phyloP scores from a whole-genome alignment of 1,140 invertebrate genomes.

The Macrosteles quadrilineatus region DNA sequence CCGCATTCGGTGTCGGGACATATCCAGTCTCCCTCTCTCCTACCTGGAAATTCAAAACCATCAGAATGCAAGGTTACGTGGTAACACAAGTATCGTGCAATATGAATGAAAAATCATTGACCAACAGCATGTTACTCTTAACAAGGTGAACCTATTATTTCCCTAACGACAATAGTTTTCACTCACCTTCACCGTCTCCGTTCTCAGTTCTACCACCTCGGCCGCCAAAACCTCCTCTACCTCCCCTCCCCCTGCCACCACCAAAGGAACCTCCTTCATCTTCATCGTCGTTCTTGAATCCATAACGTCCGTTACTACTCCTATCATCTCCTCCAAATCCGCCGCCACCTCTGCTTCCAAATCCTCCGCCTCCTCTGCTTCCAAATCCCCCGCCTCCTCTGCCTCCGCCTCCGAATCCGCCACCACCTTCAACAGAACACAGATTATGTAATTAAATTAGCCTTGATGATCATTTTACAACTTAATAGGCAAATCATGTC shows the following conservation, averaged over 20 bases:
- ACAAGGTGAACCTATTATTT: no score
- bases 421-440: background rate
- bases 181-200: constrained; percentile 2
- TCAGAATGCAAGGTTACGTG: no score
- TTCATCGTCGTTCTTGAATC: no score
- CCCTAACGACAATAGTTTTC: no score
- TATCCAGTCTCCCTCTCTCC: constrained; percentile 5
- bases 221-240: no score
- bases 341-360: background rate
- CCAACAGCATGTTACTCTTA: no score
- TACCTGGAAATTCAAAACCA: background rate
- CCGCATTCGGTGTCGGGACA: constrained; percentile 12
- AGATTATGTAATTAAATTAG: no score
- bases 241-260: constrained; percentile 13
- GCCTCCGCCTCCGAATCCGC: background rate
- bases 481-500: no score
- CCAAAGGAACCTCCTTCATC: constrained; percentile 26
- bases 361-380: background rate
- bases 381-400: background rate
- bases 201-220: constrained; percentile 18
- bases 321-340: background rate
- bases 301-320: no score
- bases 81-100: no score
- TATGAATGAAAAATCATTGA: no score
- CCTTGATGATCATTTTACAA: no score